A percentile compares a stretch with the other conserved stretches of the same genome.
Conservation (phyloP, 2,113 vertebrate genomes). For the Callopanchax toddi region DNA sequence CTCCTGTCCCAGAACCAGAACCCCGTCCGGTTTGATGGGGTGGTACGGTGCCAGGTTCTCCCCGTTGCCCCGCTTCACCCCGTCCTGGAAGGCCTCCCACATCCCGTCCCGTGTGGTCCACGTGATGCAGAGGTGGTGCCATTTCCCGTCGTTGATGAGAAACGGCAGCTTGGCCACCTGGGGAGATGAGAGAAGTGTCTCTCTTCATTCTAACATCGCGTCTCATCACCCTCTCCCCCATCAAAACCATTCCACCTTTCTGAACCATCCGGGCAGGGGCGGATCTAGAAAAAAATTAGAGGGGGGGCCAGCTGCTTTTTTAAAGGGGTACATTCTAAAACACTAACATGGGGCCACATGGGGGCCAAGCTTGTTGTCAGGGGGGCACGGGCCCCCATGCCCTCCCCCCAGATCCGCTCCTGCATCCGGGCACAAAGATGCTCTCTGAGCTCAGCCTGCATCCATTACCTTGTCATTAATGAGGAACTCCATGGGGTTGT, state of each 20-base stretch:
- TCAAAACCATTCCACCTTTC: no score
- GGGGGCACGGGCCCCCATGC: no score
- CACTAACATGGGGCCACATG: no score
- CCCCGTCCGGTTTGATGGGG: slow-evolving; percentile 94
- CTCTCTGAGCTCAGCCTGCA: no score
- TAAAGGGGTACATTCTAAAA: no score
- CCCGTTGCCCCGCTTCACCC: slow-evolving; percentile 87
- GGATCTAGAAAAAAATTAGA: no score
- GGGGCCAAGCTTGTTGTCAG: no score
- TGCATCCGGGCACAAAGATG: no score
- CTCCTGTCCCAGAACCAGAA: slow-evolving; percentile 96
- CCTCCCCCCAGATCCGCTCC: no score
- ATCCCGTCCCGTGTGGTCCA: slow-evolving; percentile 97
- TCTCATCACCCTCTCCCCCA: slow-evolving; percentile 15
- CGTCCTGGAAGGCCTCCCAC: slow-evolving; percentile 97
- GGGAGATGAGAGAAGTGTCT: neutral
- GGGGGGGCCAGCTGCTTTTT: no score
- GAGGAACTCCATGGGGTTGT: slow-evolving; percentile 97
- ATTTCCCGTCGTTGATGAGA: slow-evolving; percentile 93
- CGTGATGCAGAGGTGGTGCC: slow-evolving; percentile 96
- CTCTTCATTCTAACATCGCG: neutral
- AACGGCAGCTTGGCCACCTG: slow-evolving; percentile 97
- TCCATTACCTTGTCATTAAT: slow-evolving; percentile 93
- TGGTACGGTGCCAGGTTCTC: slow-evolving; percentile 96
- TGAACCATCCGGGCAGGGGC: no score